These are phyloP conservation scores for Aromia moschata DNA, from an alignment of 2,888 invertebrate species.

Conservation along the genomic window DNA sequence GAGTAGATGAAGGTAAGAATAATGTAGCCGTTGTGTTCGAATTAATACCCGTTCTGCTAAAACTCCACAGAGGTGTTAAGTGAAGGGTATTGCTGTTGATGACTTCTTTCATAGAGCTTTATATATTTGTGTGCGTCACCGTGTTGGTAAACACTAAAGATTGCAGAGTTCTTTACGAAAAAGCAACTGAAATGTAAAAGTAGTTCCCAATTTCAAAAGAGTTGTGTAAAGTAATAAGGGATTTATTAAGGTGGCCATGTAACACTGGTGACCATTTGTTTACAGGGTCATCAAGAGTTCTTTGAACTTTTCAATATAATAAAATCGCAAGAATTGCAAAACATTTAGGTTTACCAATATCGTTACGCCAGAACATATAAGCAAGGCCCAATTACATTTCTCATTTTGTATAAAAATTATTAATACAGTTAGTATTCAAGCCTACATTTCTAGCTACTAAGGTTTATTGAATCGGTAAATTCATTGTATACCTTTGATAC, in stretches of 20 bases:
- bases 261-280: constrained; percentile 35
- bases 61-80: neutral
- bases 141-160: constrained; percentile 44
- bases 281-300: constrained; percentile 53
- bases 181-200: neutral
- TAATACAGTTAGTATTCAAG: neutral
- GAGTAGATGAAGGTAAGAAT: constrained; percentile 61
- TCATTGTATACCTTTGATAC: constrained; percentile 1
- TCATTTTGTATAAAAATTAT: neutral
- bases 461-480: neutral
- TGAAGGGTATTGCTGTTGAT: constrained; percentile 38
- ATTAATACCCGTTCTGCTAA: neutral
- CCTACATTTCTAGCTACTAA: neutral
- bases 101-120: constrained; percentile 45
- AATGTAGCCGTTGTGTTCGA: neutral
- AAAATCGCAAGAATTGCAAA: constrained; percentile 33
- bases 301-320: constrained; percentile 49
- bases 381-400: neutral
- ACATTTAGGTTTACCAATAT: constrained; percentile 17
- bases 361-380: constrained; percentile 15
- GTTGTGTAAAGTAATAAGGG: neutral
- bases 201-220: neutral
- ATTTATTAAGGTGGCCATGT: constrained; percentile 2
- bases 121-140: constrained; percentile 51
- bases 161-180: constrained; percentile 14